phyloP scores from a whole-genome alignment of 2,113 vertebrate species.

The Strix uralensis region DNA sequence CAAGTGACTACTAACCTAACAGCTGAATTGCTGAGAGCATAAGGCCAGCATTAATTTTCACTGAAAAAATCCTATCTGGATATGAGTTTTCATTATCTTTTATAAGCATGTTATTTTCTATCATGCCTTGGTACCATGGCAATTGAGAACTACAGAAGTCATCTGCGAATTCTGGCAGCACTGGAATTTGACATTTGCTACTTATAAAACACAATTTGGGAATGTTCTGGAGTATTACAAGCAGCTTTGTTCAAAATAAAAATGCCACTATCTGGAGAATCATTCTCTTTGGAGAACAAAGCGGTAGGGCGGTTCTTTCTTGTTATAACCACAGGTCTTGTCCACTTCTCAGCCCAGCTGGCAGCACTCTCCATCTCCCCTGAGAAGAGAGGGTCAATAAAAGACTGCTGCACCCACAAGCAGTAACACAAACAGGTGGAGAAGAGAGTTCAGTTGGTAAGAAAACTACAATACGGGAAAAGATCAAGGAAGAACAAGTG shows the following conservation, averaged over 20 bases:
- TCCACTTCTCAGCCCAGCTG: neutral
- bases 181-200: constrained; percentile 45
- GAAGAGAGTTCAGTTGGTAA: neutral
- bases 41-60: neutral
- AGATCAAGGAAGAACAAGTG: neutral
- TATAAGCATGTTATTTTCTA: constrained; percentile 11
- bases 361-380: neutral
- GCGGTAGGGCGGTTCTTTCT: neutral
- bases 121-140: neutral
- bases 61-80: neutral
- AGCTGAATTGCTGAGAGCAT: neutral
- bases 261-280: neutral
- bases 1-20: neutral
- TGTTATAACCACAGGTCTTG: neutral
- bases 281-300: neutral
- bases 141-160: constrained; percentile 19
- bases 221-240: neutral
- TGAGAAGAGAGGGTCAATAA: neutral
- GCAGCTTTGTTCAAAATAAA: constrained; percentile 30
- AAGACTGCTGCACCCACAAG: neutral
- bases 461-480: neutral
- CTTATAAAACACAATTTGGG: constrained; percentile 4
- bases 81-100: neutral
- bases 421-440: neutral
- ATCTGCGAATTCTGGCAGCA: constrained; percentile 23